Evolutionary conservation across 2,797 vertebrate genomes (phyloP).

Genomic region (Rhabdomys pumilio): DNA sequence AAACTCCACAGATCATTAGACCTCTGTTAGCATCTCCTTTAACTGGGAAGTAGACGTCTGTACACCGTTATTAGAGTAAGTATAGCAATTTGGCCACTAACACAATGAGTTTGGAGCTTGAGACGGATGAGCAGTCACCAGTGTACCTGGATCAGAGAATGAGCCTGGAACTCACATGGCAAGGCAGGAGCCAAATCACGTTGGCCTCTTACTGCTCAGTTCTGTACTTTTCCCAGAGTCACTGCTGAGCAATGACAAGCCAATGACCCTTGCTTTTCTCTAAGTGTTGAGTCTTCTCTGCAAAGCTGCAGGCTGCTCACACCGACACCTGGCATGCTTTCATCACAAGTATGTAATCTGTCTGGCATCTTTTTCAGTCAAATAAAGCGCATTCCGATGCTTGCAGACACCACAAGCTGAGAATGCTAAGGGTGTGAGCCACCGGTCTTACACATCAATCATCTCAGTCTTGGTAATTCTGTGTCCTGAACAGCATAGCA

Average conservation of each 20-base stretch:
- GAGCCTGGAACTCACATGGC: not conserved
- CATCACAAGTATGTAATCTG: not conserved
- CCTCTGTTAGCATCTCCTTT: too few relatives aligned
- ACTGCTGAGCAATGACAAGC: not conserved
- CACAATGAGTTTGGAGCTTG: not conserved
- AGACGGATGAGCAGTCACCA: not conserved
- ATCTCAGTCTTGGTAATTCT: too few relatives aligned
- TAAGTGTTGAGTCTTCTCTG: not conserved
- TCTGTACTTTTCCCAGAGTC: not conserved
- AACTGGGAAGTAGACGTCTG: too few relatives aligned
- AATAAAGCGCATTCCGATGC: not conserved
- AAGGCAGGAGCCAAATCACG: not conserved
- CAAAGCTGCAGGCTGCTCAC: not conserved
- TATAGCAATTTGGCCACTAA: too few relatives aligned
- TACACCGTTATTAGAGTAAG: too few relatives aligned
- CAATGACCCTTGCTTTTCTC: not conserved
- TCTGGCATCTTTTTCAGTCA: not conserved
- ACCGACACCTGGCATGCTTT: not conserved
- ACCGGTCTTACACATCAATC: rapidly evolving
- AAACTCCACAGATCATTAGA: too few relatives aligned
- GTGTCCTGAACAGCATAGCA: not conserved
- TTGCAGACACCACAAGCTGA: not conserved
- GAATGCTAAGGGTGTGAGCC: not conserved
- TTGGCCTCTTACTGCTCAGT: too few relatives aligned
- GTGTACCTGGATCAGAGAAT: not conserved